Conservation (phyloP, 2,888 invertebrate genomes). For the Lithosia quadra region DNA sequence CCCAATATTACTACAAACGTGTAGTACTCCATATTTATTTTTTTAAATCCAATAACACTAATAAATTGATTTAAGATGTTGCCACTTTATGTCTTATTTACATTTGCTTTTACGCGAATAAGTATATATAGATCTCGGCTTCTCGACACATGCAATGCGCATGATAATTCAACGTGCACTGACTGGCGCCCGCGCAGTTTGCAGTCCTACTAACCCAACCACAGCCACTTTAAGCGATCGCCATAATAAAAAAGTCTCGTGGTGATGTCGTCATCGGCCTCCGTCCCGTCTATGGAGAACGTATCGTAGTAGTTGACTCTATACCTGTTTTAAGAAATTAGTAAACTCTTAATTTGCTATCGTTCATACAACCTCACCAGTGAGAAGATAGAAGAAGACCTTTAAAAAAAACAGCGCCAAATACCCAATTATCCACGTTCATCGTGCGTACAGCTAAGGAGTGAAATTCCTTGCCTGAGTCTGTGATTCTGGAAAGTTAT, state of each 20-base stretch:
- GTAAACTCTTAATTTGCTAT: not conserved
- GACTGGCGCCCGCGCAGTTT: conserved; percentile 38
- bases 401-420: too few relatives aligned
- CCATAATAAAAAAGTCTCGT: conserved; percentile 35
- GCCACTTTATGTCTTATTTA: not conserved
- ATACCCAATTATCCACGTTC: too few relatives aligned
- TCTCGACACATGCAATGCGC: conserved; percentile 39
- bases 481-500: too few relatives aligned
- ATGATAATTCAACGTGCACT: conserved; percentile 47
- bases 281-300: conserved; percentile 9
- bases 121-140: not conserved
- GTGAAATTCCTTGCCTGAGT: too few relatives aligned
- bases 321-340: conserved; percentile 4
- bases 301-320: not conserved
- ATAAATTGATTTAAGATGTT: not conserved
- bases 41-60: conserved; percentile 14
- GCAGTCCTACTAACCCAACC: conserved; percentile 29
- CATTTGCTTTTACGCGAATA: not conserved
- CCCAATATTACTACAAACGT: conserved; percentile 42
- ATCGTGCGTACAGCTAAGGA: too few relatives aligned
- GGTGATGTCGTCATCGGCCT: conserved; percentile 35
- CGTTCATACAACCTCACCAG: conserved; percentile 5
- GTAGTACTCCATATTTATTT: conserved; percentile 37
- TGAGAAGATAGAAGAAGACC: too few relatives aligned
- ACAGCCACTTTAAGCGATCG: conserved; percentile 22